phyloP scores from a whole-genome alignment of 2,113 vertebrate species.

The Urocynchramus pylzowi region DNA sequence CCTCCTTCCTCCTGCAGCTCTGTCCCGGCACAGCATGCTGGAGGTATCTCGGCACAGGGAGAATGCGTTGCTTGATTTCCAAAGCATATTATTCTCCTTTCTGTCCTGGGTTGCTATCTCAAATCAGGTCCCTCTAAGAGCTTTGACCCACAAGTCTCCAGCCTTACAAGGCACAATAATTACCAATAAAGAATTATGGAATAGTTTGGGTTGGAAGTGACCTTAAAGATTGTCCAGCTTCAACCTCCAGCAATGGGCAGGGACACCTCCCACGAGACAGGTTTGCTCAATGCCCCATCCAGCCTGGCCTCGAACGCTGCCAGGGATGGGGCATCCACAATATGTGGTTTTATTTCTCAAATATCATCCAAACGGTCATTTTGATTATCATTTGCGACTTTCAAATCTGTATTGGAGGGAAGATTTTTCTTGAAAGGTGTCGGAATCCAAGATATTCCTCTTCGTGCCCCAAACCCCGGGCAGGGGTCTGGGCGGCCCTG shows the following conservation, averaged over 20 bases:
- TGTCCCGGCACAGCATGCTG: accelerated
- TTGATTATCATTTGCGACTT: background rate
- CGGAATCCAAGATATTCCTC: too few species aligned
- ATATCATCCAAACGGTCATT: background rate
- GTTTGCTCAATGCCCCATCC: background rate
- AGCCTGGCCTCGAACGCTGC: background rate
- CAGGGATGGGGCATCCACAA: background rate
- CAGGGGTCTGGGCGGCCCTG: too few species aligned
- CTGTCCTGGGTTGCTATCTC: background rate
- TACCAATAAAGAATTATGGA: background rate
- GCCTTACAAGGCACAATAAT: background rate
- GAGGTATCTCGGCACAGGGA: accelerated
- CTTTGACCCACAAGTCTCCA: background rate
- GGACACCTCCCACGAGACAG: background rate
- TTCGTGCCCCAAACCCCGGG: too few species aligned
- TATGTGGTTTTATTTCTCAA: background rate
- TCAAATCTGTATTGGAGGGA: background rate
- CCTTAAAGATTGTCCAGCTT: background rate
- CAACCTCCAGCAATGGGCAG: accelerated
- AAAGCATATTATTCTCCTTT: background rate
- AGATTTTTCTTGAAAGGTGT: background rate
- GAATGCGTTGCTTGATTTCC: background rate
- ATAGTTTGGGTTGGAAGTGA: background rate
- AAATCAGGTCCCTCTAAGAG: background rate
- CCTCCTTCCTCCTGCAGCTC: background rate